Base-by-base conservation (phyloP, 1,140 invertebrate genomes). In the Meteorus sp. region DNA sequence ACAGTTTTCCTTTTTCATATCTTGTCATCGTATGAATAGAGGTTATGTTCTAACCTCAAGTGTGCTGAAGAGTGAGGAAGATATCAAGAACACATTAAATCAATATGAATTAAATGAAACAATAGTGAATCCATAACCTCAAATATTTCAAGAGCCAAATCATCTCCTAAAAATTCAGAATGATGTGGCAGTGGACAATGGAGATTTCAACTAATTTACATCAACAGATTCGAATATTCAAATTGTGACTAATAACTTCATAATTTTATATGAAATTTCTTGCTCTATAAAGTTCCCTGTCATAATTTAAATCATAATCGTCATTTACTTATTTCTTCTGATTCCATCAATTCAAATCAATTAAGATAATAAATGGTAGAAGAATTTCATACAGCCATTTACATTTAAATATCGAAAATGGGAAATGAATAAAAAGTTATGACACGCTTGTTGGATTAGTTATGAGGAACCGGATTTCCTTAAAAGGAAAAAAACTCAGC, bases 391-490 rank as follows among this genome's bases (percentile, higher is more conserved):
- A n/a, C n/a, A n/a, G n/a, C n/a, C n/a, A n/a, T 33, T 33, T 33
- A 33, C 29, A 6, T 39, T n/a, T 11, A 5, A 39, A 39, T 15
- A 15, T 39, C 35, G 17, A 39, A 15, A 39, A 15, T 39, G 17
- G 17, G 13, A 39, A 8, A 33, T 8, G n/a, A n/a, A n/a, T n/a
- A n/a, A n/a, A n/a, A n/a, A n/a, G n/a, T n/a, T n/a, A 39, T 39
- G 13, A 2, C 13, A 13, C n/a, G n/a, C n/a, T n/a, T n/a, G n/a
- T n/a, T n/a, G n/a, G n/a, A n/a, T n/a, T n/a, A n/a, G n/a, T n/a
- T n/a, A n/a, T n/a, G 51, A 66, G 66, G 61, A 71, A 67, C 68
- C 70, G 72, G 70, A 75, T 76, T 76, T 76, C 73, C 73, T 69
- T 73, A 75, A 76, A 76, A 74, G 73, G 74, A 61, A 70, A 73